phyloP scores from a whole-genome alignment of 1,140 invertebrate genomes.

The Maniola jurtina region DNA sequence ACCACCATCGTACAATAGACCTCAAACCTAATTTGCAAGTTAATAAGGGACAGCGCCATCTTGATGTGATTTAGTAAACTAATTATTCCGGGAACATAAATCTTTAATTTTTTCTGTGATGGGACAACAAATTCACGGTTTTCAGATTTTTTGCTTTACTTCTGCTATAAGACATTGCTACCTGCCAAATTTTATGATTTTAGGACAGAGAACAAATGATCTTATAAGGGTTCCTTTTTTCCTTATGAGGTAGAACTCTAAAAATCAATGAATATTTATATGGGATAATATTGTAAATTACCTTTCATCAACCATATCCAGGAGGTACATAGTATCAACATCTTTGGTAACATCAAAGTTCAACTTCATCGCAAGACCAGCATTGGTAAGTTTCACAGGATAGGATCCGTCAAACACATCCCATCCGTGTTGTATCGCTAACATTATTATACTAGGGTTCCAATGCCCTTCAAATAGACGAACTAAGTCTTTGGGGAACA shows the following conservation, averaged over 20 bases:
- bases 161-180: no score
- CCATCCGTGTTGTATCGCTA: slow-evolving; percentile 59
- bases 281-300: slow-evolving; percentile 27
- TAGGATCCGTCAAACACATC: slow-evolving; percentile 67
- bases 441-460: slow-evolving; percentile 55
- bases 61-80: no score
- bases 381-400: slow-evolving; percentile 54
- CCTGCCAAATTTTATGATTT: no score
- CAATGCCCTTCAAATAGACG: slow-evolving; percentile 77
- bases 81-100: no score
- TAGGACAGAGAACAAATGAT: no score
- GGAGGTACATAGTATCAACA: slow-evolving; percentile 74
- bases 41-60: no score
- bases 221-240: no score
- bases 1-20: background rate
- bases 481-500: slow-evolving; percentile 51
- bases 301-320: slow-evolving; percentile 69
- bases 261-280: no score
- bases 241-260: no score
- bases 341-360: slow-evolving; percentile 81
- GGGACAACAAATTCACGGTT: no score
- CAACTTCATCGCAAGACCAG: slow-evolving; percentile 54
- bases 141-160: no score
- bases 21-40: background rate
- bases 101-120: no score